Base-by-base conservation (phyloP, 2,113 vertebrate genomes). In the Lophochroa leadbeateri region DNA sequence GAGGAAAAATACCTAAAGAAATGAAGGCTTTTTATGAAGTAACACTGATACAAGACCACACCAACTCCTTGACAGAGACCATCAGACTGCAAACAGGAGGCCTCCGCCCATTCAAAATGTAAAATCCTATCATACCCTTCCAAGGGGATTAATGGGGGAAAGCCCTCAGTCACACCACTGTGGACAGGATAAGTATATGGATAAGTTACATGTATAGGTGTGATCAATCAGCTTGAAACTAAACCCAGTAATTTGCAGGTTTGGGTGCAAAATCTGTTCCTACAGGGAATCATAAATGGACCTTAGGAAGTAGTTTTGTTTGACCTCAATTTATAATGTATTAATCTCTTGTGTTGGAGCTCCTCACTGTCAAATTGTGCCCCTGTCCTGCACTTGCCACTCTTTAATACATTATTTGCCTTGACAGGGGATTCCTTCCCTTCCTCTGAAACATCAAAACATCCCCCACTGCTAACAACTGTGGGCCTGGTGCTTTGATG, bases 31-130 rank as follows among this genome's bases (percentile, higher is more conserved):
- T 94, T 71, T 33, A 53, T 44, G 49, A 58, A 78, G 39, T 17
- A 89, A 67, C 17, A 28, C 18, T 20, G 37, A 84, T 17, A 53
- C 3, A 82, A 63, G 47, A 33, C 15, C 25, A 37, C 37, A 52
- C 1, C 0, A 0, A 46, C 9, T 60, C 39, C 63, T 13, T 33
- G 28, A 41, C 63, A 91, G 33, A 74, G 49, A 58, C 20, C 47
- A 53, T 28, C 1, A 18, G 18, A 18, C 7, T 47, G 31, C 21
- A 82, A 86, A 43, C 9, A 50, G 49, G 23, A 84, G 29, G 27
- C 27, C 29, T 65, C 49, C 29, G 20, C 18, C 39, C 43, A 37
- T 13, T 35, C 3, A 10, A 10, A 3, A 67, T 70, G 41, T 35
- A 46, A 90, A 92, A 75, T n/a, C n/a, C 74, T 49, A n/a, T 52